Percentiles rank a stretch among this genome's conserved stretches.
Evolutionary conservation across 1,140 invertebrate genomes (phyloP).

Genomic region (Aradophagus sp.): DNA sequence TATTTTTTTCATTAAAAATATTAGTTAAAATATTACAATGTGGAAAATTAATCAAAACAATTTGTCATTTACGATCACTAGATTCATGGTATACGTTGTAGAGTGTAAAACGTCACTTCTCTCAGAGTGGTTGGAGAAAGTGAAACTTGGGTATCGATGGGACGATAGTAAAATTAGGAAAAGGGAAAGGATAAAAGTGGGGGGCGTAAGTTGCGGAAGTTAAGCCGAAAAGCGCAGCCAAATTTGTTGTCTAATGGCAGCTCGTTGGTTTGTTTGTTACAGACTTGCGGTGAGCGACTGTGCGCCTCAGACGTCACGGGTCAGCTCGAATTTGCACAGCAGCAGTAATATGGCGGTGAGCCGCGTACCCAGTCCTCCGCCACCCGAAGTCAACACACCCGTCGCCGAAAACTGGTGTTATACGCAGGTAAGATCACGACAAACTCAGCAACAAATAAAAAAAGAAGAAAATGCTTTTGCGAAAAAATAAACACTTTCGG

Average conservation of each 20-base stretch:
- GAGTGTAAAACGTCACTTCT: too few species aligned
- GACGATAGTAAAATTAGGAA: slow-evolving; percentile 28
- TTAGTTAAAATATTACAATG: too few species aligned
- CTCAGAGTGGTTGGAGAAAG: too few species aligned
- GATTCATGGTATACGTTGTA: too few species aligned
- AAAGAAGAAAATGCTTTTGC: too few species aligned
- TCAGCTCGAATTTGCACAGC: slow-evolving; percentile 84
- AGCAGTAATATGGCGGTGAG: slow-evolving; percentile 90
- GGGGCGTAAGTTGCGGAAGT: slow-evolving; percentile 5
- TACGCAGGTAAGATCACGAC: slow-evolving; percentile 85
- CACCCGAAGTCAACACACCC: slow-evolving; percentile 93
- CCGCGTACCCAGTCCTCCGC: slow-evolving; percentile 90
- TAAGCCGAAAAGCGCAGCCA: slow-evolving; percentile 12
- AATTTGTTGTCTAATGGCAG: slow-evolving; percentile 33
- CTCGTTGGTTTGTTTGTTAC: slow-evolving; percentile 68
- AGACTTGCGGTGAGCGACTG: slow-evolving; percentile 91
- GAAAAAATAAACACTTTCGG: too few species aligned
- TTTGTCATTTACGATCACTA: too few species aligned
- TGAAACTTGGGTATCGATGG: slow-evolving; percentile 26
- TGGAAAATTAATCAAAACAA: too few species aligned
- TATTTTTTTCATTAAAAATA: too few species aligned
- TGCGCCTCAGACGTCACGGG: slow-evolving; percentile 87
- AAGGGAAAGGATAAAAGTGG: slow-evolving; percentile 19
- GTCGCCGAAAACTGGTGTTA: slow-evolving; percentile 98
- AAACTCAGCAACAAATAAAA: neutral